Evolutionary conservation across 2,113 vertebrate genomes (phyloP).

Genomic region (Acanthochromis polyacanthus): DNA sequence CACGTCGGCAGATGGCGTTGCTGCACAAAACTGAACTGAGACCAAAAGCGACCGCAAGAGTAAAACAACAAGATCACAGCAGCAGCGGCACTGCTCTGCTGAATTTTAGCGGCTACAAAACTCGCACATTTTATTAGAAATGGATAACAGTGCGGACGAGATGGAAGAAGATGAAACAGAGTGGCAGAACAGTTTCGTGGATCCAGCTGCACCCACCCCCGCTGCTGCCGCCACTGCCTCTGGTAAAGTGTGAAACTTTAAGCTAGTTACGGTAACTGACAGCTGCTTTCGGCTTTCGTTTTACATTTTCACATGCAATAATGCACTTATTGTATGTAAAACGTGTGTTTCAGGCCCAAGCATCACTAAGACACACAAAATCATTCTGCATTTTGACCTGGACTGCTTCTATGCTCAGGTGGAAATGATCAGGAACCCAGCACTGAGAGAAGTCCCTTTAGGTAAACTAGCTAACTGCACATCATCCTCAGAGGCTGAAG

Average conservation of each 20-base stretch:
- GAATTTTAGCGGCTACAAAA: neutral
- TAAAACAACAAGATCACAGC: neutral
- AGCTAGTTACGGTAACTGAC: neutral
- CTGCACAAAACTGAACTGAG: neutral
- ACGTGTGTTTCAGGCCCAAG: slow-evolving; percentile 43
- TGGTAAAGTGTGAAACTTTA: slow-evolving; percentile 47
- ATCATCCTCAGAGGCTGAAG: neutral
- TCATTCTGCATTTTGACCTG: slow-evolving; percentile 91
- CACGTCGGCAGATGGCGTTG: slow-evolving; percentile 38
- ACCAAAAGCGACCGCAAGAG: neutral
- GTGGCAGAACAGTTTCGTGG: slow-evolving; percentile 61
- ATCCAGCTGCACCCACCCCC: slow-evolving; percentile 5
- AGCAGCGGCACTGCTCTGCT: fast-evolving
- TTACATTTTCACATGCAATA: neutral
- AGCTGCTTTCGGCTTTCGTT: neutral
- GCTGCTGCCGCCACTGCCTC: slow-evolving; percentile 9
- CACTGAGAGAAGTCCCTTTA: slow-evolving; percentile 88
- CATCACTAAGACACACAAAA: slow-evolving; percentile 56
- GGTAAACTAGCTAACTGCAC: slow-evolving; percentile 77
- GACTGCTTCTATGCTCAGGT: slow-evolving; percentile 97
- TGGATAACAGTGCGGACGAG: slow-evolving; percentile 63
- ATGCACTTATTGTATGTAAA: neutral
- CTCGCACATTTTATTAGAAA: neutral
- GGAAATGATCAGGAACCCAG: slow-evolving; percentile 92
- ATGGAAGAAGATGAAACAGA: slow-evolving; percentile 72